Evolutionary conservation across 2,113 vertebrate species (phyloP), one percentile per base, ranked within the genome.

Genomic region (Pedetes capensis): DNA sequence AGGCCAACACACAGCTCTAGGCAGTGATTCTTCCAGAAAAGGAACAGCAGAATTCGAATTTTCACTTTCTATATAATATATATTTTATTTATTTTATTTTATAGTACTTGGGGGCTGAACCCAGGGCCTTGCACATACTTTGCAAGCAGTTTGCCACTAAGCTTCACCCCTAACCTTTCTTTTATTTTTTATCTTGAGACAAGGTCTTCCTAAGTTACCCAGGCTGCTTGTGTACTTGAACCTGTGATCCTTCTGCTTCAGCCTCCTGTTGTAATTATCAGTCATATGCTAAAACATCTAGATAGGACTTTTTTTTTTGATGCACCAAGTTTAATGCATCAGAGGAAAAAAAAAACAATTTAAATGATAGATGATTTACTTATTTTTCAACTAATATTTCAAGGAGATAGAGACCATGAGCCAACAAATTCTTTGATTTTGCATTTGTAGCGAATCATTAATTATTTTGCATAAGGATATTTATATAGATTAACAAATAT

Each of bases 391-490:
- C 49, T 69, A 79, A 8, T 49, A 44, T 95, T 87, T 91, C 55
- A 64, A 83, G 47, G 93, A 9, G 20, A 18, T 87, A 84, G 29
- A 51, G 6, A 75, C 32, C 14, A 14, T 61, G 91, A 93, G 57
- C 80, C n/a, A 95, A 49, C 44, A 87, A 79, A 72, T 76, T 34
- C 29, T 87, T 92, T 91, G 25, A 39, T 89, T 78, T 94, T 91
- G 66, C 68, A 61, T 91, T 94, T 96, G 0, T 97, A 81, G 42
- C 78, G 96, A 95, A 92, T 83, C 76, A 55, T 78, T 97, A 37
- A 44, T 61, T 85, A 92, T 92, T 95, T 95, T 53, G 61, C 47
- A 93, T 94, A 86, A 94, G 55, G 61, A 80, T 55, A 88, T 25
- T 82, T 85, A 69, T 89, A 42, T 42, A 96, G 68, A 72, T 76